Base-by-base conservation (phyloP, 2,888 invertebrate genomes). In the Agrochola lota region DNA sequence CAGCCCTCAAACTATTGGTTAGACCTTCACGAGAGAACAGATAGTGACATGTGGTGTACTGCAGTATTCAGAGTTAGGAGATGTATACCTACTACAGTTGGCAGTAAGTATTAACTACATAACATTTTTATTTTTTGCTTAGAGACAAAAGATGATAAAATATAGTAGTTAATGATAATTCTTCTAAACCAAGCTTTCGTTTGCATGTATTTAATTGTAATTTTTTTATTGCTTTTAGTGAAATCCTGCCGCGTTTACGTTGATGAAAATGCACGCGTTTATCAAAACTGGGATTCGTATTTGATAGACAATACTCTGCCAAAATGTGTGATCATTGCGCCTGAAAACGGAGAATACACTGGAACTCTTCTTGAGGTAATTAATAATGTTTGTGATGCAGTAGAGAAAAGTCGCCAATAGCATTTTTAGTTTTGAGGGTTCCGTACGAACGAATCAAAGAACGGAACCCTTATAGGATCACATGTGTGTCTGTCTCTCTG, bases 201-300 rank as follows among this genome's bases (percentile, higher is more conserved):
- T 68, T 52, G 30, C 17, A 23, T 9, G 15, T 52, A 55, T 52
- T 35, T 11, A 17, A 49, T 35, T 55, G 49, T 52, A 23, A 30
- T n/a, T 17, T 60, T 68, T 35, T 9, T 0, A 35, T 23, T 35
- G 5, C 72, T 78, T 70, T 69, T 89, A 96, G 96, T 93, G 26
- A 95, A 94, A 79, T 90, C 94, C 1, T 97, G 97, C 83, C 92
- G 92, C 88, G 89, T 97, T 60, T 94, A 91, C 87, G 87, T 96
- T 85, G 95, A 97, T 91, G 93, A 96, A 87, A 93, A 95, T 88
- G 96, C 95, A n/a, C 94, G 97, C 78, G 96, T 97, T 1, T 97
- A 97, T 83, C 91, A 95, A 12, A 92, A 93, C 71, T 97, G 97
- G 97, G 87, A 94, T n/a, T 94, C 96, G 2, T 97, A 97, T 91